A percentile compares a stretch with the other conserved stretches of the same genome.
phyloP scores from a whole-genome alignment of 2,888 invertebrate species.

The Philhelius pedissequus region DNA sequence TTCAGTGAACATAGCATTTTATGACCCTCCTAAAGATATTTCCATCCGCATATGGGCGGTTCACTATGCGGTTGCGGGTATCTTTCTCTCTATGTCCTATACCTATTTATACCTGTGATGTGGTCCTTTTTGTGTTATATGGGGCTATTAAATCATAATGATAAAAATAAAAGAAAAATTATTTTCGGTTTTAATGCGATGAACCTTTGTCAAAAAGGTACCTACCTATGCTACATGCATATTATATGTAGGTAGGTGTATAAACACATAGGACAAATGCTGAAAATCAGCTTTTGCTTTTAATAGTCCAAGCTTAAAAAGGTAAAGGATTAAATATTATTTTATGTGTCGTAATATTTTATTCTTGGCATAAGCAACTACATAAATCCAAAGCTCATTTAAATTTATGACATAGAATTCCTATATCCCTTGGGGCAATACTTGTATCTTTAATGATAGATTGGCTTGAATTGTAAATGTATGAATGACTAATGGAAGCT shows the following conservation, averaged over 20 bases:
- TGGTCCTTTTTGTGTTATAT: conserved; percentile 49
- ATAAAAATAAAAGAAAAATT: conserved; percentile 40
- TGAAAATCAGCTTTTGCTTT: not conserved
- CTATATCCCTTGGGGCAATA: not conserved
- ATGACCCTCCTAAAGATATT: conserved; percentile 37
- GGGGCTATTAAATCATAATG: conserved; percentile 59
- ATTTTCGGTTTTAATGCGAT: conserved; percentile 43
- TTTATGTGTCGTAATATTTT: conserved; percentile 16
- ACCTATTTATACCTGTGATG: too few species aligned
- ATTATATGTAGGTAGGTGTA: too few species aligned
- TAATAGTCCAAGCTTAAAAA: not conserved
- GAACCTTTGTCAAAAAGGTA: conserved; percentile 23
- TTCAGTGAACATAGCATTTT: conserved; percentile 49
- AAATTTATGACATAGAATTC: not conserved
- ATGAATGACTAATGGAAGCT: too few species aligned
- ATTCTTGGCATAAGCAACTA: not conserved
- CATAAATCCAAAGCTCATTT: not conserved
- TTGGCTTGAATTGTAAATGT: too few species aligned
- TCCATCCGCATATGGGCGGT: conserved; percentile 14
- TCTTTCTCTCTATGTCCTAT: not conserved
- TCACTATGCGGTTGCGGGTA: not conserved
- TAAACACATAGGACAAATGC: not conserved
- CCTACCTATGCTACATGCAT: too few species aligned
- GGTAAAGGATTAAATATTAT: conserved; percentile 1
- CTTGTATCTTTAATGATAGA: too few species aligned